Conservation (phyloP, 2,888 invertebrate genomes). For the Agrochola litura region DNA sequence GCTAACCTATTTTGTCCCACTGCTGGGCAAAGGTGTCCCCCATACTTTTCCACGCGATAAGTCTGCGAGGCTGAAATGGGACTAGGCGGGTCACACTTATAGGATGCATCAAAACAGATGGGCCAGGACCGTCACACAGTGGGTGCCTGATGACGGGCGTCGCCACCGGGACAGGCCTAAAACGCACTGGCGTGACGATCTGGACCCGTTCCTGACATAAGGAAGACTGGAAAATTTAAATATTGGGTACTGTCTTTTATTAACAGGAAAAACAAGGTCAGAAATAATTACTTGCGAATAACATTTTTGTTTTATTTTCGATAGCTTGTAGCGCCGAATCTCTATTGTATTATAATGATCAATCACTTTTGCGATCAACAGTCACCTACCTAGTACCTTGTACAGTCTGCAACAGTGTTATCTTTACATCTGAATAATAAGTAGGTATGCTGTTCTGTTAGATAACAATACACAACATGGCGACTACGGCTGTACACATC, state of each 20-base stretch:
- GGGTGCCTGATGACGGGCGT: too few species aligned
- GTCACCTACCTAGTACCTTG: conserved; percentile 33
- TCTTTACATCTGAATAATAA: conserved; percentile 70
- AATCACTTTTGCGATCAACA: conserved; percentile 47
- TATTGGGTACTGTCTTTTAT: not conserved
- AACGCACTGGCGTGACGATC: too few species aligned
- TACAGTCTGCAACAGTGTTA: conserved; percentile 55
- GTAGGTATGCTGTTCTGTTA: conserved; percentile 64
- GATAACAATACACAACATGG: conserved; percentile 68
- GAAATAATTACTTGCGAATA: not conserved
- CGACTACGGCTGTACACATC: conserved; percentile 49
- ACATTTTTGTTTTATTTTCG: conserved; percentile 12
- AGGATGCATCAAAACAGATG: too few species aligned
- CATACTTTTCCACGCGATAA: too few species aligned
- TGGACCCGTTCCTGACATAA: too few species aligned
- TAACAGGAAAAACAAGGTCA: not conserved
- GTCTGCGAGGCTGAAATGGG: too few species aligned
- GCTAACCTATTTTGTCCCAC: too few species aligned
- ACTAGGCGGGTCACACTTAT: too few species aligned
- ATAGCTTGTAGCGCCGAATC: not conserved
- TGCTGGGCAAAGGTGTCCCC: too few species aligned
- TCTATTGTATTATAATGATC: conserved; percentile 12
- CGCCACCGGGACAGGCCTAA: too few species aligned
- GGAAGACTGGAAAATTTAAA: not conserved
- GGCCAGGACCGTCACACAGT: too few species aligned